Conservation (phyloP, 2,888 invertebrate species). For the Philaethria dido region DNA sequence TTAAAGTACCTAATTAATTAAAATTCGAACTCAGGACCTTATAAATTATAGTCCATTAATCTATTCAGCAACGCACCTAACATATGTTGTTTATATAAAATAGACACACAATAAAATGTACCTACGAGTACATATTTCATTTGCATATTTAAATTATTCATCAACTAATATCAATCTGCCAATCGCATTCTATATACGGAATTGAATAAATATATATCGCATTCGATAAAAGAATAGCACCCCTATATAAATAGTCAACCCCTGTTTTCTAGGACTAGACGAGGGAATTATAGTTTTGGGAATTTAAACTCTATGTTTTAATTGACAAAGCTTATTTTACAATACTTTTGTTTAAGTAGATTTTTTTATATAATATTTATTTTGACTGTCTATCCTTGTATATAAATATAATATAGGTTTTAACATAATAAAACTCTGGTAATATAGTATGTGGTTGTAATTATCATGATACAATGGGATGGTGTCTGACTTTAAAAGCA, state of each 20-base stretch:
- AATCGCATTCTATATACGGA: conserved; percentile 38
- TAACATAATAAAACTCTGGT: too few relatives aligned
- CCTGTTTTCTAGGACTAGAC: conserved; percentile 58
- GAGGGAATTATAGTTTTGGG: conserved; percentile 49
- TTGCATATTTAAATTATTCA: conserved; percentile 20
- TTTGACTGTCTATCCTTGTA: too few relatives aligned
- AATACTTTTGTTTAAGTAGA: too few relatives aligned
- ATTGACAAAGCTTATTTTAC: neutral
- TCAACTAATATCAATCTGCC: conserved; percentile 26
- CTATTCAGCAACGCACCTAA: neutral
- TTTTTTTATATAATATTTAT: too few relatives aligned
- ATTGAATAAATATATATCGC: conserved; percentile 39
- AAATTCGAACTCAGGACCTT: neutral
- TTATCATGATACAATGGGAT: too few relatives aligned
- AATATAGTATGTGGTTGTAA: too few relatives aligned
- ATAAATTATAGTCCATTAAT: neutral
- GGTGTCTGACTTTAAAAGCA: too few relatives aligned
- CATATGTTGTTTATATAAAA: conserved; percentile 2
- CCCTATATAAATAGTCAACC: conserved; percentile 47
- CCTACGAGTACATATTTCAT: conserved; percentile 4
- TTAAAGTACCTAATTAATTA: neutral
- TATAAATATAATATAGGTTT: too few relatives aligned
- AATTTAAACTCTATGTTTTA: neutral
- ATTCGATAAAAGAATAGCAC: conserved; percentile 39
- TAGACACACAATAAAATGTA: conserved; percentile 15